Evolutionary conservation across 2,888 invertebrate genomes (phyloP).

Genomic region (Phortica magna): DNA sequence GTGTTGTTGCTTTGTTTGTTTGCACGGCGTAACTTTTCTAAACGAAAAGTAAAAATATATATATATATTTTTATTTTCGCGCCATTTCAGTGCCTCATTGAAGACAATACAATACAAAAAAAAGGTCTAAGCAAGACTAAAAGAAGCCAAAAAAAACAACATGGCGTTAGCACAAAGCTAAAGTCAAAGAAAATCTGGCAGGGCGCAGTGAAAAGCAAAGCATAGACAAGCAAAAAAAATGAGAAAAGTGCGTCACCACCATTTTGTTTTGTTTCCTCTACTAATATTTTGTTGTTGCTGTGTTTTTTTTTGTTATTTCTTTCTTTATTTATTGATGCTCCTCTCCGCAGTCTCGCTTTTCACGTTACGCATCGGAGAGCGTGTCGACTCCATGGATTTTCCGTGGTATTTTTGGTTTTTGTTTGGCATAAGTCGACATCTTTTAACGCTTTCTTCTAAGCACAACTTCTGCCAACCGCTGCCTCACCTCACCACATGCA

Average conservation of each 20-base stretch:
- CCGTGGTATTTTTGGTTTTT: conserved; percentile 23
- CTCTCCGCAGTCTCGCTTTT: conserved; percentile 24
- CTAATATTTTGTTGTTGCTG: conserved; percentile 5
- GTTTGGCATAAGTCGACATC: background rate
- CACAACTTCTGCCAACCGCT: background rate
- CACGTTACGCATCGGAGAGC: conserved; percentile 5
- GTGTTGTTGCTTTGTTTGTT: conserved; percentile 1
- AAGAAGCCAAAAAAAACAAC: conserved; percentile 44
- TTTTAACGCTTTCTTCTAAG: background rate
- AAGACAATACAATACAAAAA: conserved; percentile 14
- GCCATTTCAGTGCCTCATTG: conserved; percentile 61
- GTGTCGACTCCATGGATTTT: conserved; percentile 26
- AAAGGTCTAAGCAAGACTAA: background rate
- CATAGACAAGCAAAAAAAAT: background rate
- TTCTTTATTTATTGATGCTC: conserved; percentile 68
- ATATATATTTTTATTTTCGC: conserved; percentile 62
- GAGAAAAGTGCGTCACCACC: conserved; percentile 60
- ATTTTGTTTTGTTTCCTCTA: conserved; percentile 56
- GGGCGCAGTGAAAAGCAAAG: background rate
- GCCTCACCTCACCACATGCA: conserved; percentile 23
- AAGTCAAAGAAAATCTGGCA: background rate
- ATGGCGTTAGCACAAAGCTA: conserved; percentile 57
- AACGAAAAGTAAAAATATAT: conserved; percentile 43
- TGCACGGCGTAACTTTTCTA: background rate
- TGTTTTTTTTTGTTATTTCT: conserved; percentile 57